Base-by-base conservation (phyloP, 2,113 vertebrate species). In the Mellivora capensis region DNA sequence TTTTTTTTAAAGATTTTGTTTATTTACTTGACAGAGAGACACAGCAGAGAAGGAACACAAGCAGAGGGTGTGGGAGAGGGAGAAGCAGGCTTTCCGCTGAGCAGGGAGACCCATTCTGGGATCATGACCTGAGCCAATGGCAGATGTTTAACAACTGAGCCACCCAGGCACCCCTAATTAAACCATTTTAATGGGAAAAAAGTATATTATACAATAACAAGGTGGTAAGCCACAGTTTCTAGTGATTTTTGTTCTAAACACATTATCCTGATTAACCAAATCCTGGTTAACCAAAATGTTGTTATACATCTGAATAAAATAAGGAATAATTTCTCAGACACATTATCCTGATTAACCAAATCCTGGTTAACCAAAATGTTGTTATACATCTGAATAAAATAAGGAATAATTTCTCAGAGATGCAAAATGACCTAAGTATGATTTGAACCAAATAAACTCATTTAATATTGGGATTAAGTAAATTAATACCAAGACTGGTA, bases 301-400 rank as follows among this genome's bases (percentile, higher is more conserved):
- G 81, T 93, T 87, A 57, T 27, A 89, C 5, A 96, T 90, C 77
- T 94, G 64, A 93, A 90, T 62, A 88, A 91, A 90, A 61, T 54
- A 88, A 79, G 21, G n/a, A 81, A 82, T 77, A 54, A 61, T 49
- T 80, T 87, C 47, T 94, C 83, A 97, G 88, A 71, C 61, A 80
- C 6, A n/a, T n/a, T n/a, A n/a, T n/a, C n/a, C n/a, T n/a, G n/a
- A n/a, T n/a, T n/a, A n/a, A n/a, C n/a, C n/a, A n/a, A n/a, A n/a
- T n/a, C n/a, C n/a, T n/a, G n/a, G 17, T 52, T 52, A 52, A 52
- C 3, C 17, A 87, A 87, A 87, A 84, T 71, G 15, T 52, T 52
- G 17, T 52, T 52, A 52, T 52, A 52, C 49, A 52, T 52, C 15
- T 52, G 49, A 52, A 52, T 52, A 52, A 52, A 52, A 52, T 52